phyloP scores from a whole-genome alignment of 2,797 vertebrate genomes.

The Gila robusta region DNA sequence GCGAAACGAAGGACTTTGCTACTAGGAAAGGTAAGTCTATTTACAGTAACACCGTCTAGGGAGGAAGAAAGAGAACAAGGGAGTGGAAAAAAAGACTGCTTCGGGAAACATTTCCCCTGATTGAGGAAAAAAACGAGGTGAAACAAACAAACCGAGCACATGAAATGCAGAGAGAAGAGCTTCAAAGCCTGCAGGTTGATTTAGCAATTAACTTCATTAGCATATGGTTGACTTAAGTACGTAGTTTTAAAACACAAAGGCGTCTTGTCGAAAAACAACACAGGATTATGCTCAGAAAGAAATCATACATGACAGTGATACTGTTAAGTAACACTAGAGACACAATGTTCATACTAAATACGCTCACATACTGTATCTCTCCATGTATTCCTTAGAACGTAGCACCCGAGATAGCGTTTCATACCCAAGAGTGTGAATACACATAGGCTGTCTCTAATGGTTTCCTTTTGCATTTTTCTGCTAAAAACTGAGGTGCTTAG shows the following conservation, averaged over 20 bases:
- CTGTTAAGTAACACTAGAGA: slow-evolving; percentile 52
- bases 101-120: slow-evolving; percentile 70
- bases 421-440: background rate
- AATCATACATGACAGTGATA: slow-evolving; percentile 62
- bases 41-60: slow-evolving; percentile 72
- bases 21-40: slow-evolving; percentile 78
- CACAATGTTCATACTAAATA: slow-evolving; percentile 9
- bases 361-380: background rate
- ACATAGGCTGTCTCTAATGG: slow-evolving; percentile 12
- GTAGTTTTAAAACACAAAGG: slow-evolving; percentile 49
- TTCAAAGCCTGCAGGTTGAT: slow-evolving; percentile 65
- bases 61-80: slow-evolving; percentile 61
- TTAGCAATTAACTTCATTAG: slow-evolving; percentile 66
- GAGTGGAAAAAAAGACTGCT: slow-evolving; percentile 52
- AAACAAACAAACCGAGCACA: slow-evolving; percentile 64
- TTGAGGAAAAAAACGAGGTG: slow-evolving; percentile 60
- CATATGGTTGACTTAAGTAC: slow-evolving; percentile 70
- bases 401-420: background rate
- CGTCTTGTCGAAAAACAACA: slow-evolving; percentile 51
- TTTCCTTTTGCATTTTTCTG: slow-evolving; percentile 23
- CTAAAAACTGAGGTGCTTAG: slow-evolving; percentile 65
- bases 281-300: slow-evolving; percentile 55
- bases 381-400: background rate
- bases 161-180: slow-evolving; percentile 62
- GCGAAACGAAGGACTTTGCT: slow-evolving; percentile 69